Percentiles rank a stretch among this genome's conserved stretches.
Evolutionary conservation across 2,797 vertebrate genomes (phyloP).

Genomic region (Gallinago solitaria): DNA sequence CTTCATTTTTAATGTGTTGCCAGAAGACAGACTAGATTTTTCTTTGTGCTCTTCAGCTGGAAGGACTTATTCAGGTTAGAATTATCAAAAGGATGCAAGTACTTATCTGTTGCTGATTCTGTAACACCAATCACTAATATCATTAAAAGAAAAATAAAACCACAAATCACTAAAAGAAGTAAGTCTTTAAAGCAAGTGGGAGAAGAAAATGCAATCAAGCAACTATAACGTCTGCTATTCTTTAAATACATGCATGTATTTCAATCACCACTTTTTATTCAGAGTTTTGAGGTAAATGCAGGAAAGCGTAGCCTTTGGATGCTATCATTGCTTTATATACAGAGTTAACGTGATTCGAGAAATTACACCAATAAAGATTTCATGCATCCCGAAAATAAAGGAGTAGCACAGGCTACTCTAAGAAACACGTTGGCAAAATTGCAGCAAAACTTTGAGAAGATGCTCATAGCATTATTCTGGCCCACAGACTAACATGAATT

Average conservation of each 20-base stretch:
- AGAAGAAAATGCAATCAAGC: background rate
- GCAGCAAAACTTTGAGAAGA: background rate
- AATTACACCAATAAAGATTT: background rate
- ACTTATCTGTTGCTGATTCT: background rate
- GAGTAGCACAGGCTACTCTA: background rate
- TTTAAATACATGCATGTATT: background rate
- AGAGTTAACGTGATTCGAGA: background rate
- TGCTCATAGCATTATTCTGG: background rate
- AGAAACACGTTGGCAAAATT: background rate
- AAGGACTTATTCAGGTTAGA: background rate
- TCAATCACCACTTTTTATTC: background rate
- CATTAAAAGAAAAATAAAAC: background rate
- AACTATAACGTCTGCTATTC: background rate
- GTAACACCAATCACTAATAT: background rate
- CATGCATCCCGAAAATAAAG: background rate
- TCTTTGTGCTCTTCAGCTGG: background rate
- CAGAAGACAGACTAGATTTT: background rate
- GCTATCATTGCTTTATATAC: background rate
- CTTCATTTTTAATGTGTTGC: background rate
- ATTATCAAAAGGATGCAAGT: background rate
- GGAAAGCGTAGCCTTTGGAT: background rate
- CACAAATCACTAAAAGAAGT: background rate
- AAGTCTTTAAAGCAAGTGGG: background rate
- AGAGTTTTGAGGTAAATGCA: background rate
- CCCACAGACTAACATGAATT: background rate